Percentiles rank a stretch among this genome's conserved stretches.
phyloP scores from a whole-genome alignment of 1,140 invertebrate species.

The Drosophila prosaltans region DNA sequence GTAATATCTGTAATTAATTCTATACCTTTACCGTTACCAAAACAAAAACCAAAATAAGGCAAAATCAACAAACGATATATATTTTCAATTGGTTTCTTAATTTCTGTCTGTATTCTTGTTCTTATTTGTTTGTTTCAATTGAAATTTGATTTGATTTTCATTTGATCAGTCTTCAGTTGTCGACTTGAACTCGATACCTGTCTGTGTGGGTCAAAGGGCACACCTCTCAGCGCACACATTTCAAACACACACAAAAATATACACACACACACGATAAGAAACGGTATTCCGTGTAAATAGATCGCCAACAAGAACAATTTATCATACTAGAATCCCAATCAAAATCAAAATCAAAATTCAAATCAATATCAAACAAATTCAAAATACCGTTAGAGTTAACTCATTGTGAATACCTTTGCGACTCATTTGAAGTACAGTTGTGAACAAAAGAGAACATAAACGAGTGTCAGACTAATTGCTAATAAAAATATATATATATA shows the following conservation, averaged over 20 bases:
- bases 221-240: slow-evolving; percentile 6
- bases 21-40: slow-evolving; percentile 4
- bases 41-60: background rate
- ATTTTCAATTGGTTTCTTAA: background rate
- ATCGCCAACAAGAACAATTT: background rate
- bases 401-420: slow-evolving; percentile 7
- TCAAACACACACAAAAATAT: background rate
- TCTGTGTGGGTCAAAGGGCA: slow-evolving; percentile 12
- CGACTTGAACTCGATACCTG: background rate
- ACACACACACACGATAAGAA: background rate
- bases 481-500: background rate
- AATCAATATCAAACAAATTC: slow-evolving; percentile 9
- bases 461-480: background rate
- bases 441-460: background rate
- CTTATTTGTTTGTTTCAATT: background rate
- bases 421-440: slow-evolving; percentile 3
- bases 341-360: slow-evolving; percentile 1
- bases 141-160: background rate
- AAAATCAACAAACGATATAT: background rate
- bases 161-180: background rate
- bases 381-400: slow-evolving; percentile 16
- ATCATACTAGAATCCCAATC: slow-evolving; percentile 6
- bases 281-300: slow-evolving; percentile 35
- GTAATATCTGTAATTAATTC: slow-evolving; percentile 18
- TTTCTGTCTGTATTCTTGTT: background rate